These are phyloP conservation scores for Arenaria interpres DNA, from an alignment of 2,113 vertebrate genomes.

Conservation along the genomic window DNA sequence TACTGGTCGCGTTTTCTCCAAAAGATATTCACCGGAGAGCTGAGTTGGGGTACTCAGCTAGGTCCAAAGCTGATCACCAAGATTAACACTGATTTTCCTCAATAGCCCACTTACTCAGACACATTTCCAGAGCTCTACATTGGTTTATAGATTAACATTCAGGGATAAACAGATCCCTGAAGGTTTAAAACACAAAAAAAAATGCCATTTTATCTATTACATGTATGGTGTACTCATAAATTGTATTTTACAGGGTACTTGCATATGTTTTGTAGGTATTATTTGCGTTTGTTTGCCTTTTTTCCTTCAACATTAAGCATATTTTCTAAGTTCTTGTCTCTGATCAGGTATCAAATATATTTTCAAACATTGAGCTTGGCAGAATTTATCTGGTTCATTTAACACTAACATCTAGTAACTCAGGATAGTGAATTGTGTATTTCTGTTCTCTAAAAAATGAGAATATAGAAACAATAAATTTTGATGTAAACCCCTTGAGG, in stretches of 20 bases:
- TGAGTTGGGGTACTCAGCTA: background rate
- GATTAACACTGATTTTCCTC: background rate
- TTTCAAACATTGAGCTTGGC: background rate
- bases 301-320: background rate
- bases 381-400: background rate
- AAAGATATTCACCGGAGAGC: background rate
- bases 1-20: background rate
- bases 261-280: background rate
- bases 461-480: background rate
- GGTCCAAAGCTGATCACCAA: background rate
- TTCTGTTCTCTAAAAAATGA: background rate
- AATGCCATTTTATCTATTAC: background rate
- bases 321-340: background rate
- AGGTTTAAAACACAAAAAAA: background rate
- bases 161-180: background rate
- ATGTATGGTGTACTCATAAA: background rate
- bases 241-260: background rate
- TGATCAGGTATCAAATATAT: background rate
- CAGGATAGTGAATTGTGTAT: background rate
- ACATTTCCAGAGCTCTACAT: background rate
- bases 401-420: background rate
- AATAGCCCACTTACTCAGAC: background rate
- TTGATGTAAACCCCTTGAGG: background rate
- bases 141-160: background rate
- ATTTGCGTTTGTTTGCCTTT: background rate